These are phyloP conservation scores for Mugil cephalus DNA, from an alignment of 2,113 vertebrate species.

Conservation along the genomic window DNA sequence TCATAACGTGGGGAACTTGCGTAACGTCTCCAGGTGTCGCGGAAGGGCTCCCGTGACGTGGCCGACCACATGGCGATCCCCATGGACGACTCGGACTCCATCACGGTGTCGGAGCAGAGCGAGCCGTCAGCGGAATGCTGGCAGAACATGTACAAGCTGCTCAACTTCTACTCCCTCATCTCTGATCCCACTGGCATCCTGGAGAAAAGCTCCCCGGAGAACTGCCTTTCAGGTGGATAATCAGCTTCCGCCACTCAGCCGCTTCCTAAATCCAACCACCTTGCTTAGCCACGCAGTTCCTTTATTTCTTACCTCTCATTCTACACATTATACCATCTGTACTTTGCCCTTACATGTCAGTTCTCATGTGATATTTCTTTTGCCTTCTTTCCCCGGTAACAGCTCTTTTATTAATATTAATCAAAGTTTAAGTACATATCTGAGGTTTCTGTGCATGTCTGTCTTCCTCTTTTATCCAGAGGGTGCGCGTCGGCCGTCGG, in stretches of 20 bases:
- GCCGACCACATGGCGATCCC: constrained; percentile 96
- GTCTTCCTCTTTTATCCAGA: constrained; percentile 50
- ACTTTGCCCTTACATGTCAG: background rate
- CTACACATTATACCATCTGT: background rate
- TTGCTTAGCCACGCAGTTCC: background rate
- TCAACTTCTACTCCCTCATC: constrained; percentile 99
- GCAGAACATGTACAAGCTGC: constrained; percentile 99
- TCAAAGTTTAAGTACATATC: no score
- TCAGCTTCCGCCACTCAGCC: background rate
- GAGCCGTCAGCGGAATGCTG: constrained; percentile 98
- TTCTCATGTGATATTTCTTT: background rate
- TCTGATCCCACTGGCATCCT: constrained; percentile 97
- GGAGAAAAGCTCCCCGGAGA: constrained; percentile 92
- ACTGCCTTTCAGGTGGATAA: constrained; percentile 89
- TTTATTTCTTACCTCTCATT: background rate
- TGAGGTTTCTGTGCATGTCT: background rate
- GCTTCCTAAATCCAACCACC: background rate
- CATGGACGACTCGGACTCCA: constrained; percentile 98
- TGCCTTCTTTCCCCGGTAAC: background rate
- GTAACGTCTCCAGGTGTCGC: constrained; percentile 82
- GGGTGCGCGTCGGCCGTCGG: constrained; percentile 86
- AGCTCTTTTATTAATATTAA: no score
- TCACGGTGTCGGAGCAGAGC: constrained; percentile 98
- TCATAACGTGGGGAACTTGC: constrained; percentile 9
- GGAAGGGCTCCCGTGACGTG: constrained; percentile 97